phyloP scores from a whole-genome alignment of 2,113 vertebrate species.

The Xenopus laevis region DNA sequence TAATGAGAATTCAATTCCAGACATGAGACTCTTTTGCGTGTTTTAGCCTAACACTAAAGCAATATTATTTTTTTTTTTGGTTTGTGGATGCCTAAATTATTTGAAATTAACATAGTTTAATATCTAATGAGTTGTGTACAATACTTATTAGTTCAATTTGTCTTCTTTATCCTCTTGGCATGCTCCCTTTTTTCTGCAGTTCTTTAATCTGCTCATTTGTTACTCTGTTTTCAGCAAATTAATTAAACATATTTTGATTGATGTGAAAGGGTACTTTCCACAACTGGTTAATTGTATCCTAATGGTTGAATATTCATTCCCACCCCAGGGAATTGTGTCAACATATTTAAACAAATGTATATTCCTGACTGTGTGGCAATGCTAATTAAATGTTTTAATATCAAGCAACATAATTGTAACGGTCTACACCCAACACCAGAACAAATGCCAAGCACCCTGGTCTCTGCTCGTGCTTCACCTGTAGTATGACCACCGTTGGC shows the following conservation, averaged over 20 bases:
- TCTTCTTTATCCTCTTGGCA: slow-evolving; percentile 26
- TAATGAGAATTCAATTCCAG: slow-evolving; percentile 14
- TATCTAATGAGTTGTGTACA: not conserved
- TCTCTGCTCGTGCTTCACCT: too few species aligned
- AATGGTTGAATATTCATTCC: slow-evolving; percentile 19
- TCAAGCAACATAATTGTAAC: too few species aligned
- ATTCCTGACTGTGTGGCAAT: not conserved
- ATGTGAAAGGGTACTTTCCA: slow-evolving; percentile 9
- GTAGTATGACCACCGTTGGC: too few species aligned
- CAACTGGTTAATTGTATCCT: slow-evolving; percentile 25
- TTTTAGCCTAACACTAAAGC: slow-evolving; percentile 20
- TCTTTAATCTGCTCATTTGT: slow-evolving; percentile 7
- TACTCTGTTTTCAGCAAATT: slow-evolving; percentile 22
- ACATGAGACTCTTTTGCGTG: not conserved
- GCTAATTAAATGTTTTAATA: not conserved
- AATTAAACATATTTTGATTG: slow-evolving; percentile 20
- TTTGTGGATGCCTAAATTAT: not conserved
- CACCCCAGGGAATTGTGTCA: slow-evolving; percentile 6
- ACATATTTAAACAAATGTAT: slow-evolving; percentile 18
- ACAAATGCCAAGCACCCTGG: too few species aligned
- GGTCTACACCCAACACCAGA: too few species aligned
- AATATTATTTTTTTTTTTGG: not conserved
- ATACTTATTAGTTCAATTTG: slow-evolving; percentile 28
- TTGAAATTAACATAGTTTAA: not conserved
- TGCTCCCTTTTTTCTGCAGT: not conserved